Evolutionary conservation across 2,113 vertebrate genomes (phyloP), one percentile per base, ranked within the genome.

Genomic region (Myocastor coypus): DNA sequence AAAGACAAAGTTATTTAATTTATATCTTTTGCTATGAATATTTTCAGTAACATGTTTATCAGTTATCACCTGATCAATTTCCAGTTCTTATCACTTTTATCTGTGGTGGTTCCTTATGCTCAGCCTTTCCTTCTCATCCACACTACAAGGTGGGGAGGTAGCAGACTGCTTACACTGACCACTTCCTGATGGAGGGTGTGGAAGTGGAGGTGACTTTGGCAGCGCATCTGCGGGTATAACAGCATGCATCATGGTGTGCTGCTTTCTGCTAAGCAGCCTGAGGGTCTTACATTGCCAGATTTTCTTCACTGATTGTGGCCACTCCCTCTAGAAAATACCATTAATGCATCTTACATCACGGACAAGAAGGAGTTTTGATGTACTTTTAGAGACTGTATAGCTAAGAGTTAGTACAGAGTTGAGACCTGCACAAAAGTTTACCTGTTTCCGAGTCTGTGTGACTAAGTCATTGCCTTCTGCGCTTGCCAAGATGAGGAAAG

Each of bases 1-100:
- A 50, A 84, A 96, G 30, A 37, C 37, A 95, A 81, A 82, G 75
- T n/a, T 37, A 69, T 71, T 68, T 59, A 91, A 55, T 82, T 90
- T 93, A 34, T 59, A 61, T 84, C 14, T 89, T 94, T 83, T 77
- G 22, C 30, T 17, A 17, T 50, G 87, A 37, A 13, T 4, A 75
- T 87, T 84, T 85, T 28, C 16, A 77, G 8, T 42, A 85, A 86
- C 32, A 80, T 75, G 34, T 1, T 42, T 91, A 78, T 63, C 55
- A 89, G 4, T 92, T 66, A 59, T 22, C 17, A 87, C 13, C 16
- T 37, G 69, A n/a, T 40, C 37, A 73, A 34, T 81, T 94, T 91
- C 42, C 5, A 92, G 30, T 61, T 92, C n/a, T 75, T 93, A 52
- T 64, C 28, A 73, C 0, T 59, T 68, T 46, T 85, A 87, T 7